These are phyloP conservation scores for Chymomyza caudatula DNA, from an alignment of 2,888 invertebrate genomes.

Conservation along the genomic window DNA sequence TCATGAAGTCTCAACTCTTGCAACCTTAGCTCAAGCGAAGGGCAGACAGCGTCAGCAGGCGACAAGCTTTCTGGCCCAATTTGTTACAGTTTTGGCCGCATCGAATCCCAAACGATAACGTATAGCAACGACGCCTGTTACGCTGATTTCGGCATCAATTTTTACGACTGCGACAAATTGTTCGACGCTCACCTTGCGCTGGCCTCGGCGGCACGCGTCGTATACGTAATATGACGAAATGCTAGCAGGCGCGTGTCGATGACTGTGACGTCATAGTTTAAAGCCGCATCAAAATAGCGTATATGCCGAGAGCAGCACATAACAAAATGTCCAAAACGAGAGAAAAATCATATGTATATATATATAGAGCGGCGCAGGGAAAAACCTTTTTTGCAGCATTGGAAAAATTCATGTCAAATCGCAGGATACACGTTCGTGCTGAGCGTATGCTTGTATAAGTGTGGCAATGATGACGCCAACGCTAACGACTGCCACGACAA, in stretches of 20 bases:
- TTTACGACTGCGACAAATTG: conserved; percentile 3
- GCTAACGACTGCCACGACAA: conserved; percentile 1
- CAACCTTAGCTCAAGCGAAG: too few relatives aligned
- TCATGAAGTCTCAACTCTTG: too few relatives aligned
- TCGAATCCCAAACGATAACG: conserved; percentile 38
- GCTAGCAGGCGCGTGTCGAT: conserved; percentile 42
- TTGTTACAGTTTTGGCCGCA: conserved; percentile 50
- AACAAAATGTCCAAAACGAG: not conserved
- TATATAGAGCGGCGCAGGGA: not conserved
- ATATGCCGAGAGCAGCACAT: not conserved
- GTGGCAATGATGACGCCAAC: not conserved
- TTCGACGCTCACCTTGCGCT: conserved; percentile 8
- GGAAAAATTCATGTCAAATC: conserved; percentile 7
- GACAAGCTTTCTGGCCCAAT: conserved; percentile 48
- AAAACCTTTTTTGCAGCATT: not conserved
- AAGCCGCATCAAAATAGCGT: conserved; percentile 19
- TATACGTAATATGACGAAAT: conserved; percentile 54
- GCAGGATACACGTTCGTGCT: not conserved
- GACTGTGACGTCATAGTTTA: conserved; percentile 60
- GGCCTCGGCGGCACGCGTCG: conserved; percentile 33
- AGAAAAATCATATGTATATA: not conserved
- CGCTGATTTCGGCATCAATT: conserved; percentile 39
- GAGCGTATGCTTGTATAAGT: not conserved
- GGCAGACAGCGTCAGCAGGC: conserved; percentile 3
- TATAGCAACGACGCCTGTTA: conserved; percentile 18